Evolutionary conservation across 2,888 invertebrate genomes (phyloP), one percentile per base, ranked within the genome.

Genomic region (Eupithecia pulchellata): DNA sequence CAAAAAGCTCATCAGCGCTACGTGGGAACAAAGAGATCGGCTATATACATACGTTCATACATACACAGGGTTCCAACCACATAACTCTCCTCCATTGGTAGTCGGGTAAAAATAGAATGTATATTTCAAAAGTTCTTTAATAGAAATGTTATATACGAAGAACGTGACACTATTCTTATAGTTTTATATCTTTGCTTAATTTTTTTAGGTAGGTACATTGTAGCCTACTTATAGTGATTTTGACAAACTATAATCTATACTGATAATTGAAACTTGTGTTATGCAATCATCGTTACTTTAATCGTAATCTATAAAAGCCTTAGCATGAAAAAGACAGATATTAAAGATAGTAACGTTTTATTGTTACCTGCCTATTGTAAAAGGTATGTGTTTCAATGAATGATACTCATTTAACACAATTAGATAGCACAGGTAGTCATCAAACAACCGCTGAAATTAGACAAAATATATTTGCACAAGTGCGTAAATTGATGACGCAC

Each of bases 401-500:
- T 61, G 2, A 32, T 34, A 34, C 39, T 63, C 42, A 42, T 63
- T 63, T 61, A 61, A 34, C 25, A 14, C n/a, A 61, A 36, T 34
- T 20, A 61, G 20, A 34, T 61, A 64, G 20, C 55, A 17, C n/a
- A 34, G 61, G 34, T 32, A 61, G 30, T 32, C 29, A 32, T 32
- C 4, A 36, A 61, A 61, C 34, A 60, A 58, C 30, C 9, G 13
- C 60, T 34, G 34, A 32, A 61, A 61, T 61, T 61, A 36, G 61
- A 61, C 29, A 29, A 57, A 34, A 34, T 61, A 60, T 60, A 61
- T 61, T 36, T 34, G 34, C 36, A n/a, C n/a, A 32, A 20, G 55
- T 55, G 61, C 61, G 61, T 61, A 61, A 61, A 61, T 61, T 14
- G 55, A 65, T 65, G 64, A 65, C 64, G 64, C 64, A 55, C 20